Evolutionary conservation across 2,888 invertebrate species (phyloP).

Genomic region (Hydrotaea diabolus): DNA sequence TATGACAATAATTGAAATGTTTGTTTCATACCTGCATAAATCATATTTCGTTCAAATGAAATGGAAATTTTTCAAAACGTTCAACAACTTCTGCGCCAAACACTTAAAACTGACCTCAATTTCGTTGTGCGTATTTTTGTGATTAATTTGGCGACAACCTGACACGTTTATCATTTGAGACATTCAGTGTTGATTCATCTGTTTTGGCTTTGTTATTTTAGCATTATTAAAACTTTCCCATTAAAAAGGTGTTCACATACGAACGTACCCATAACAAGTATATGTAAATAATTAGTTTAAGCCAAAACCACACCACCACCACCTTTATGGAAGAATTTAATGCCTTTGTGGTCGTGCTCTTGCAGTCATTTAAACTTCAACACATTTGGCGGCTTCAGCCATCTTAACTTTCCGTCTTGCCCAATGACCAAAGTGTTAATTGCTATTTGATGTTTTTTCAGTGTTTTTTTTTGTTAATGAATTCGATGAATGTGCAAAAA

Average conservation of each 20-base stretch:
- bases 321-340: no score
- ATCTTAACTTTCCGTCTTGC: no score
- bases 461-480: no score
- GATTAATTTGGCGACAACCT: conserved; percentile 6
- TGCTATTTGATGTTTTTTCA: neutral
- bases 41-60: neutral
- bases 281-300: no score
- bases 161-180: neutral
- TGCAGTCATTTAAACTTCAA: no score
- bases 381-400: no score
- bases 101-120: conserved; percentile 8
- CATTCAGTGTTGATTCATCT: neutral
- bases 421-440: conserved; percentile 2
- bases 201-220: no score
- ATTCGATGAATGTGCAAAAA: no score
- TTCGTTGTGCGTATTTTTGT: neutral
- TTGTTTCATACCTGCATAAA: neutral
- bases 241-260: neutral
- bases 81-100: no score
- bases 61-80: neutral
- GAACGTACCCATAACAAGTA: no score
- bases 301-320: neutral
- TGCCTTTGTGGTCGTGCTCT: no score
- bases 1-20: conserved; percentile 36
- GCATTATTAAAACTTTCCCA: neutral